Base-by-base conservation (phyloP, 2,888 invertebrate genomes). In the Heteropelma amictum region DNA sequence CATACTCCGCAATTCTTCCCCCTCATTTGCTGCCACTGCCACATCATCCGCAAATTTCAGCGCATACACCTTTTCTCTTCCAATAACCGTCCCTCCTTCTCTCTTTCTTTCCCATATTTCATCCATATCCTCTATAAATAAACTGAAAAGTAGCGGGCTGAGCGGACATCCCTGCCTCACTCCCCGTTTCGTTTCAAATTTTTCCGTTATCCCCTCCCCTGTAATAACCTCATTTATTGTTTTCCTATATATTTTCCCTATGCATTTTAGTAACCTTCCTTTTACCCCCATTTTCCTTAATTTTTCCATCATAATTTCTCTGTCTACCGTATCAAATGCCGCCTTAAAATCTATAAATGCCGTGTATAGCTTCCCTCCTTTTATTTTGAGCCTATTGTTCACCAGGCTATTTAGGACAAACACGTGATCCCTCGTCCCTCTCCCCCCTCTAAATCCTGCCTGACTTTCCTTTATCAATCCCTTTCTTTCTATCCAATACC, bases 141-240 rank as follows among this genome's bases (percentile, higher is more conserved):
- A 17, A 10, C 56, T 54, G 45, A 80, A 79, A 2, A 73, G 19
- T 1, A 56, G 8, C 0, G 72, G 69, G 61, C 77, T 77, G 5
- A 78, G 26, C 0, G 72, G 51, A 26, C 79, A 77, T 0, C 77
- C 78, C 21, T 78, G 72, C 12, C 75, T 68, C 7, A 78, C 67
- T 6, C 79, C 76, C 21, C 23, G 21, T 6, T 14, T 38, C 6
- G 70, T 69, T 30, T 51, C 26, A 26, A 79, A 77, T 21, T 30
- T 60, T 35, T 56, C 49, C 3, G 77, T 54, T 6, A 77, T 14
- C 17, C 70, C 74, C 1, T 56, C 58, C 6, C 45, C 35, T 14
- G 69, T 64, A 17, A 70, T 63, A 5, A 76, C 69, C 3, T 71
- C 68, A 4, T 58, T 42, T 7, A 12, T 10, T 1, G 75, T 68